These are phyloP conservation scores for Myanophis thanlyinensis DNA, from an alignment of 2,113 vertebrate species.

Conservation along the genomic window DNA sequence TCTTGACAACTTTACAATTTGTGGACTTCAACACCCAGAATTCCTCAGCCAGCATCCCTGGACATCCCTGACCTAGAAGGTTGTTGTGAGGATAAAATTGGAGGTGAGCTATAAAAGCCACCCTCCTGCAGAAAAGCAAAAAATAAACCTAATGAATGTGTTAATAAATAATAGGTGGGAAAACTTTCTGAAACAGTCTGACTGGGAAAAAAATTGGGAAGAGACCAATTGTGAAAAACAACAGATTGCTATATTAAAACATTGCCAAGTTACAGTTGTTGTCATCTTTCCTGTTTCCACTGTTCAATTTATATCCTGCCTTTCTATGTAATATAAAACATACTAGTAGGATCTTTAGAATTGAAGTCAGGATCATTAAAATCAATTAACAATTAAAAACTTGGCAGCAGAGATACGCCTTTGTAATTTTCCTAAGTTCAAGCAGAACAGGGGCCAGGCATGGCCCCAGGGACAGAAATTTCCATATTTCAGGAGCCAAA, in stretches of 20 bases:
- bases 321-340: not conserved
- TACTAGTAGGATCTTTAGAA: not conserved
- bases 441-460: not conserved
- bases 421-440: not conserved
- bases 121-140: not conserved
- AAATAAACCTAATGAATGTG: not conserved
- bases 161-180: slow-evolving; percentile 10
- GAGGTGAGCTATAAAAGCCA: not conserved
- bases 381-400: not conserved
- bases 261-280: not conserved
- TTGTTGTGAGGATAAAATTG: not conserved
- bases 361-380: not conserved
- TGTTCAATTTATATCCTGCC: not conserved
- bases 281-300: not conserved
- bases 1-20: too few species aligned
- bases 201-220: slow-evolving; percentile 19
- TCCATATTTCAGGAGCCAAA: not conserved
- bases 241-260: slow-evolving; percentile 11
- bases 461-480: not conserved
- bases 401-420: not conserved
- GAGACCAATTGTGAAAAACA: slow-evolving; percentile 8
- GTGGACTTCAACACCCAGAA: too few species aligned
- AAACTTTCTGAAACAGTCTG: slow-evolving; percentile 16
- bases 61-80: not conserved
- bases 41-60: too few species aligned